phyloP scores from a whole-genome alignment of 2,888 invertebrate genomes.

The Aplocera efformata region DNA sequence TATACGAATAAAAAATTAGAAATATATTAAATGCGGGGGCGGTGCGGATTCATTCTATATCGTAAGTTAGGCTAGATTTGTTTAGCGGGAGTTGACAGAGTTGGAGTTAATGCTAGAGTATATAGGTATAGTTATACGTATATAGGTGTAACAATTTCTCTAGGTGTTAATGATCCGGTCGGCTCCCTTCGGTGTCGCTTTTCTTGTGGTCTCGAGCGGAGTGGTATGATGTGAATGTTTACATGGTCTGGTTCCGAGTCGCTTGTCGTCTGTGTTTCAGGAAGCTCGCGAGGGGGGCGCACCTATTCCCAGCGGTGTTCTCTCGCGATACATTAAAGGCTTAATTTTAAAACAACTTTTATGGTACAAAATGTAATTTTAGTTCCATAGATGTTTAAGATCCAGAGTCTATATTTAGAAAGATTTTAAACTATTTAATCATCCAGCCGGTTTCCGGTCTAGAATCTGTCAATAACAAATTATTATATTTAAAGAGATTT shows the following conservation, averaged over 20 bases:
- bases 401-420: conserved; percentile 73
- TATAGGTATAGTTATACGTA: conserved; percentile 1
- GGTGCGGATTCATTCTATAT: conserved; percentile 43
- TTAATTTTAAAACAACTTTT: conserved; percentile 67
- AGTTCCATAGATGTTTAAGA: conserved; percentile 74
- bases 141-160: conserved; percentile 10
- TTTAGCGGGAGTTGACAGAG: conserved; percentile 19
- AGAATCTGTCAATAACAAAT: conserved; percentile 44
- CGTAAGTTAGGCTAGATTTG: conserved; percentile 55
- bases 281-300: conserved; percentile 36
- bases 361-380: conserved; percentile 77
- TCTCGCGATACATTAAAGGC: conserved; percentile 48
- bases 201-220: conserved; percentile 11
- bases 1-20: conserved; percentile 59
- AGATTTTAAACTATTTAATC: conserved; percentile 42
- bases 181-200: conserved; percentile 20
- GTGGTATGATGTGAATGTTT: conserved; percentile 14
- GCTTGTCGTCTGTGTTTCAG: conserved; percentile 39
- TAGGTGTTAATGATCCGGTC: conserved; percentile 11
- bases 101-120: conserved; percentile 6
- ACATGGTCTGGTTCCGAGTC: conserved; percentile 34
- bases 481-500: conserved; percentile 44
- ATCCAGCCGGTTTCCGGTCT: conserved; percentile 40
- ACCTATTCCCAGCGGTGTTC: conserved; percentile 15
- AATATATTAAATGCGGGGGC: conserved; percentile 55